Evolutionary conservation across 2,113 vertebrate genomes (phyloP).

Genomic region (Paralichthys olivaceus): DNA sequence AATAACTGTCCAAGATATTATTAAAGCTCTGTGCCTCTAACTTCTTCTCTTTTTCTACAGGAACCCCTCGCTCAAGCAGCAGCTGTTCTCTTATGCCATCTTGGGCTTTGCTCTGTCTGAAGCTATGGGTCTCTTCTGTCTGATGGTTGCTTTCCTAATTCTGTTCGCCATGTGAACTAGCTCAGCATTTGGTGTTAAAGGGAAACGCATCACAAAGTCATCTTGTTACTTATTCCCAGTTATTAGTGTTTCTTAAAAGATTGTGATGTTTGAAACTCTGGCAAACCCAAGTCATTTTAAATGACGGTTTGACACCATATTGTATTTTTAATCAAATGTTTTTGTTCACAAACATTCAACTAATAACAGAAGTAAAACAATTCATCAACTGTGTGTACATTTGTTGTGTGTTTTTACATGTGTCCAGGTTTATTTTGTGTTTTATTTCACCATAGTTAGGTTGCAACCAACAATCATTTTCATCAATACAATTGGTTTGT

Average conservation of each 20-base stretch:
- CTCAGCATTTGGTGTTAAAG: slow-evolving; percentile 12
- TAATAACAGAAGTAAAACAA: slow-evolving; percentile 77
- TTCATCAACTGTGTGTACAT: slow-evolving; percentile 51
- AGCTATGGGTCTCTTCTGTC: slow-evolving; percentile 99
- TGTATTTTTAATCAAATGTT: slow-evolving; percentile 88
- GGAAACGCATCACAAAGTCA: slow-evolving; percentile 49
- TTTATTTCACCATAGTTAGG: background rate
- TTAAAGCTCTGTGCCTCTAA: background rate
- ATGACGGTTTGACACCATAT: slow-evolving; percentile 81
- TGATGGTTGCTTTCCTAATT: slow-evolving; percentile 99
- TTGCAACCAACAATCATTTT: too few relatives aligned
- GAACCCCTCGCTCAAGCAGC: slow-evolving; percentile 99
- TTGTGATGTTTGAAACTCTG: slow-evolving; percentile 85
- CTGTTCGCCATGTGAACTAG: slow-evolving; percentile 95
- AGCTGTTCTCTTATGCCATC: slow-evolving; percentile 99
- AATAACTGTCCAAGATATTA: background rate
- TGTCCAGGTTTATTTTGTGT: background rate
- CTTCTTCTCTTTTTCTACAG: slow-evolving; percentile 78
- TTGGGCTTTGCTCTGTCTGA: slow-evolving; percentile 98
- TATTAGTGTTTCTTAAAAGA: slow-evolving; percentile 51
- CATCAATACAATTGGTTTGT: too few relatives aligned
- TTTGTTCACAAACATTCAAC: slow-evolving; percentile 83
- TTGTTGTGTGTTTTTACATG: background rate
- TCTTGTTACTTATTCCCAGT: slow-evolving; percentile 54
- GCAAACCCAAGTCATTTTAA: slow-evolving; percentile 72